Base-by-base conservation (phyloP, 2,888 invertebrate species). In the Taphrorychus bicolor region DNA sequence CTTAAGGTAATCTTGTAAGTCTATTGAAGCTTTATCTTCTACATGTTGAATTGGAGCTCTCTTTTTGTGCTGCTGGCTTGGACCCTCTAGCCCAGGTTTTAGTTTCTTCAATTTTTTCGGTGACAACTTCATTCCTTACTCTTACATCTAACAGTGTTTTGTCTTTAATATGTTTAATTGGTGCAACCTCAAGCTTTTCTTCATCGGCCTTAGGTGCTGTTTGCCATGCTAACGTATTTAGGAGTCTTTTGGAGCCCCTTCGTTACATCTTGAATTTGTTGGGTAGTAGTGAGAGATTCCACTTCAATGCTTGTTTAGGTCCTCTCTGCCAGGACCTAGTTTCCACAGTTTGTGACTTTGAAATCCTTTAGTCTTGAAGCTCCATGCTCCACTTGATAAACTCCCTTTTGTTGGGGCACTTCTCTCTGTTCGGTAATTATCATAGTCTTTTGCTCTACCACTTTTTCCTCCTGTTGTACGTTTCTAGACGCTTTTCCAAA, bases 21-120 rank as follows among this genome's bases (percentile, higher is more conserved):
- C 56, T 52, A 65, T 17, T 16, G 57, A 11, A 17, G 56, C 56
- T 49, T 45, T 62, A 51, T 66, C 63, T 62, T 69, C 64, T 11
- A 51, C 23, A 21, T 59, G 51, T 40, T 49, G 48, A 45, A 56
- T 49, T 22, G 69, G 42, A 16, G 56, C 41, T 73, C n/a, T 82
- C 82, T 68, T 80, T 81, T 1, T 61, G 48, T 69, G n/a, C n/a
- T n/a, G n/a, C n/a, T n/a, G n/a, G n/a, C n/a, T 75, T 57, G n/a
- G 54, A 73, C 72, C 70, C 78, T 74, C 78, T 19, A 71, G 68
- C 16, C 56, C 48, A 59, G 24, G 42, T 11, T 59, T 59, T 53
- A 22, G 52, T 17, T 51, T 49, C 49, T 2, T 19, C 19, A 22
- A 7, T 60, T 45, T 51, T 16, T 21, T 17, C 41, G 3, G 53